These are phyloP conservation scores for Myopa tessellatipennis DNA, from an alignment of 2,888 invertebrate genomes.

Conservation along the genomic window DNA sequence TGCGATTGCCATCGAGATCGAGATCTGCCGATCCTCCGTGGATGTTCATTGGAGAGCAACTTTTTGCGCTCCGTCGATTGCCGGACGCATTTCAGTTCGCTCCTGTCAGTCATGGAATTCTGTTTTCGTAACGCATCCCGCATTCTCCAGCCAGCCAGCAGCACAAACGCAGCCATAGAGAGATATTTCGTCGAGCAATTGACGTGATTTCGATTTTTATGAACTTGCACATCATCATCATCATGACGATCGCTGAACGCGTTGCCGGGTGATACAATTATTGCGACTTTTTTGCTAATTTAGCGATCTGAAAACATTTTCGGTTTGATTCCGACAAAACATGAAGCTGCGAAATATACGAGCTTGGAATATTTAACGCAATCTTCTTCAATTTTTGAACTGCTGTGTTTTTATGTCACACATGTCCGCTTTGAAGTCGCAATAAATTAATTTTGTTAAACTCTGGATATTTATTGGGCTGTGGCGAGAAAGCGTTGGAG, in stretches of 20 bases:
- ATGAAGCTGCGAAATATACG: slow-evolving; percentile 56
- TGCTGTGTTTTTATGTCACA: neutral
- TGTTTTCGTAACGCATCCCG: slow-evolving; percentile 54
- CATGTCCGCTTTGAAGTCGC: neutral
- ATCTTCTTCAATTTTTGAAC: neutral
- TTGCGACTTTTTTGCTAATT: slow-evolving; percentile 59
- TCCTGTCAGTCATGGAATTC: slow-evolving; percentile 66
- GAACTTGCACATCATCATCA: slow-evolving; percentile 54
- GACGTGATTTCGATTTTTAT: slow-evolving; percentile 58
- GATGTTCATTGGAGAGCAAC: slow-evolving; percentile 41
- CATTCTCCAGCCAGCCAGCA: slow-evolving; percentile 43
- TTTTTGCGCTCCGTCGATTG: slow-evolving; percentile 31
- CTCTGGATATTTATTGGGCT: too few species aligned
- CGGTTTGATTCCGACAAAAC: slow-evolving; percentile 31
- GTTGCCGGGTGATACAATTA: slow-evolving; percentile 63
- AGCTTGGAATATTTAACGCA: slow-evolving; percentile 53
- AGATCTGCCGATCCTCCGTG: slow-evolving; percentile 40
- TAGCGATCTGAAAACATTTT: slow-evolving; percentile 51
- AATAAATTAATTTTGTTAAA: too few species aligned
- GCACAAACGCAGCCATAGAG: neutral
- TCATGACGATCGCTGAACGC: slow-evolving; percentile 45
- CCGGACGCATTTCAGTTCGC: slow-evolving; percentile 48
- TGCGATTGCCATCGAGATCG: slow-evolving; percentile 46
- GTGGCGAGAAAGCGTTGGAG: neutral
- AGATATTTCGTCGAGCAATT: slow-evolving; percentile 31